Evolutionary conservation across 2,888 invertebrate species (phyloP), one percentile per base, ranked within the genome.

Genomic region (Lithophane semibrunnea): DNA sequence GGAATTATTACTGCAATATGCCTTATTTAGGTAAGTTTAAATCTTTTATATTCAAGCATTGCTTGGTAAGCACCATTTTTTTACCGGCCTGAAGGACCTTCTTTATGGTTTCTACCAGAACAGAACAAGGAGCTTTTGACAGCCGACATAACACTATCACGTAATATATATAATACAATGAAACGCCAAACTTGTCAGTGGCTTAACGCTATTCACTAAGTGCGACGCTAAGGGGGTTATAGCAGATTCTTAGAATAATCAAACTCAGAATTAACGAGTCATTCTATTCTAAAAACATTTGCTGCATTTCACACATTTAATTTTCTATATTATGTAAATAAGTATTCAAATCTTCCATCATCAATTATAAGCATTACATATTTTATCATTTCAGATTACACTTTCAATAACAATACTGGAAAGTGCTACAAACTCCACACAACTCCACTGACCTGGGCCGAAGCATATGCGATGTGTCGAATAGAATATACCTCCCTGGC

Each of bases 341-440:
- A 12, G 18, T 42, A 29, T 29, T 58, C 49, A 4, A 54, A 12
- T 52, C 4, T 2, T 2, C 52, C 13, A 52, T 52, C 29, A 52
- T 67, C 21, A 52, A 52, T 21, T 12, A 67, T 2, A 52, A 29
- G 1, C 21, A 29, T n/a, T 44, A n/a, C 16, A 29, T 44, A 16
- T 49, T 24, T 29, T 42, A 79, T 37, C 89, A 42, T 75, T 78
- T 56, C 89, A 95, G 95, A 88, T 75, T 95, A 95, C 83, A 82
- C 83, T 68, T 94, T 88, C 80, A 88, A 91, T 58, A 85, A 87
- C 5, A 7, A 69, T 2, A 52, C 67, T 8, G 92, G 92, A 3
- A 92, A 90, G 83, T 95, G 95, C 82, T 95, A 94, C 88, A 95
- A 95, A 75, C 91, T 94, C 58, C 95, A 95, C 77, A 74, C 91